Evolutionary conservation across 30 jellyfish, hydroid and myxozoan species (phyloP), one percentile per base, ranked within the genome.

Genomic region (Sanderia malayensis): DNA sequence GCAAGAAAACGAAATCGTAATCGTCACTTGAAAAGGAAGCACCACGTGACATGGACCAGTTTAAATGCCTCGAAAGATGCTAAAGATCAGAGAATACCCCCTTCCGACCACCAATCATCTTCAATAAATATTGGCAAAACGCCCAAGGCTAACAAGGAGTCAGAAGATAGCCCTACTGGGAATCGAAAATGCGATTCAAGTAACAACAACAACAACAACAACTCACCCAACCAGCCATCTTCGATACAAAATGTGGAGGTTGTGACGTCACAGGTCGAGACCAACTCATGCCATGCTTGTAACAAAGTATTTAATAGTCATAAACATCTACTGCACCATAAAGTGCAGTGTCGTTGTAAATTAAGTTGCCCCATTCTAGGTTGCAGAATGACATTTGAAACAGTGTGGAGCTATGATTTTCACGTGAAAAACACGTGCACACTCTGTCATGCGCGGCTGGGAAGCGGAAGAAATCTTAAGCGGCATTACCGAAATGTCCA

Each of bases 401-500:
- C 64, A 9, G 7, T 11, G 3, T 49, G 25, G 25, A 49, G 64
- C 64, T 49, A 49, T 24, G 64, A 49, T 8, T 2, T 2, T 9
- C 64, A 49, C 64, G 18, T 18, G 64, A 2, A 9, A 19, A 49
- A 49, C 64, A 49, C 64, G 64, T 49, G 64, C 64, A 49, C 64
- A 24, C 64, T 49, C 64, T 49, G 64, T 49, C 64, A 49, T 24
- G 18, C 25, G 8, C 11, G 18, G 64, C 27, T 49, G 64, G 8
- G 4, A 2, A 49, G 24, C 18, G 64, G 18, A 18, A 8, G 27
- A 2, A 19, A 19, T 18, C 64, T 49, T 15, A 49, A 49, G 64
- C 23, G 27, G 24, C 64, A 49, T 49, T 49, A 49, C 18, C 23
- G 27, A 2, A 3, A 9, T 49, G 64, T 49, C 4, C 64, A 49